Evolutionary conservation across 1,140 invertebrate genomes (phyloP).

Genomic region (Ooceraea biroi): DNA sequence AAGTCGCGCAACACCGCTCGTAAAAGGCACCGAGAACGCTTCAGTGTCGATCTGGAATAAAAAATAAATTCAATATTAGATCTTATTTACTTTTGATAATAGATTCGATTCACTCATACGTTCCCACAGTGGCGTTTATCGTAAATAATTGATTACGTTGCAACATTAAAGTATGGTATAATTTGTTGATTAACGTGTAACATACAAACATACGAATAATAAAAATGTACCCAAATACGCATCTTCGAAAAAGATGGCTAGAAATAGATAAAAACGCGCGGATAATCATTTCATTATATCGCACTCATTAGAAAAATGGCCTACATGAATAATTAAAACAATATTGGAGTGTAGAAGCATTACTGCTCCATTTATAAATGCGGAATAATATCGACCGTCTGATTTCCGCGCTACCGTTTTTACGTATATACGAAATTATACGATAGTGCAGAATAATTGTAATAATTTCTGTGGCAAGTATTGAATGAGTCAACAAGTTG

Average conservation of each 20-base stretch:
- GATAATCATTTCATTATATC: background rate
- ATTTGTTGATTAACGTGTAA: no score
- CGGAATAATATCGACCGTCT: background rate
- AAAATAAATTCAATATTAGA: background rate
- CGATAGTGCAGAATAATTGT: background rate
- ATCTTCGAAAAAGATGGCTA: background rate
- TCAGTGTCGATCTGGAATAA: slow-evolving; percentile 7
- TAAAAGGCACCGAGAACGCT: background rate
- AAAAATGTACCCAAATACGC: no score
- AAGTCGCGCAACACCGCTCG: background rate
- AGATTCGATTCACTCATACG: no score
- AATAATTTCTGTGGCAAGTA: background rate
- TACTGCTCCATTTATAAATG: background rate
- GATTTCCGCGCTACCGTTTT: background rate
- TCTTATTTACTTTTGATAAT: no score
- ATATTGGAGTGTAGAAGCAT: background rate
- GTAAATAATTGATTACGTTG: no score
- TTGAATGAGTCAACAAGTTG: no score
- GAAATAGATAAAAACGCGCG: background rate
- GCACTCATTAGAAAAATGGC: background rate
- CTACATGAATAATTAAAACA: background rate
- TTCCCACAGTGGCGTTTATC: no score
- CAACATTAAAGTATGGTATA: no score
- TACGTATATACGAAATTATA: background rate
- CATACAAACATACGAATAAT: no score